Evolutionary conservation across 2,797 vertebrate species (phyloP).

Genomic region (Balearica regulorum): DNA sequence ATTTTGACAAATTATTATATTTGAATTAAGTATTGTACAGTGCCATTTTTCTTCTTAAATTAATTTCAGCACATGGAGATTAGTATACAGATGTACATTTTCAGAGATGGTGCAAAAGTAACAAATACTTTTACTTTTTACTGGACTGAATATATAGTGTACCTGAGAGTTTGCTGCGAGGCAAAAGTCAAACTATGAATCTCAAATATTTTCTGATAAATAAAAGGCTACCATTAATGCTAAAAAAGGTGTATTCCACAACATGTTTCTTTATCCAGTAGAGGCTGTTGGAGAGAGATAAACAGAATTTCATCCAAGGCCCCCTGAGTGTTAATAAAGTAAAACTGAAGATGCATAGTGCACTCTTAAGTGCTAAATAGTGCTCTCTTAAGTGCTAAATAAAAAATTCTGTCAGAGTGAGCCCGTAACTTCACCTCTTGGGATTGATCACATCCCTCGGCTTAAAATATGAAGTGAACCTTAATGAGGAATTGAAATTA

Average conservation of each 20-base stretch:
- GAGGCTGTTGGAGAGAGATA: conserved; percentile 21
- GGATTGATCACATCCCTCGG: conserved; percentile 65
- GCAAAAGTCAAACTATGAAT: conserved; percentile 9
- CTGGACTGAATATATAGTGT: neutral
- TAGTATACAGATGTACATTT: neutral
- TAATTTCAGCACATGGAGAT: neutral
- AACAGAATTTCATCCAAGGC: conserved; percentile 40
- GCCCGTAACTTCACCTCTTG: conserved; percentile 60
- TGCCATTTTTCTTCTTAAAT: neutral
- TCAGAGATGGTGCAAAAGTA: neutral
- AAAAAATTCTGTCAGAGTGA: conserved; percentile 65
- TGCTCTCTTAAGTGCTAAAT: conserved; percentile 61
- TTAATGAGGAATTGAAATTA: conserved; percentile 74
- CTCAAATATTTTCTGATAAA: neutral
- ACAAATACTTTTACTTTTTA: neutral
- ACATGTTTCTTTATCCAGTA: neutral
- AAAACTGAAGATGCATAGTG: conserved; percentile 40
- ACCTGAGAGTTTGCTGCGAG: neutral
- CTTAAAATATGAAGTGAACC: conserved; percentile 63
- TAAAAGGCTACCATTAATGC: neutral
- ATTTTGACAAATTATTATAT: neutral
- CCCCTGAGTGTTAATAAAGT: conserved; percentile 57
- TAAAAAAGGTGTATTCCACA: neutral
- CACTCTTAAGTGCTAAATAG: neutral
- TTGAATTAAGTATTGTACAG: neutral